phyloP scores from a whole-genome alignment of 2,113 vertebrate species.

The Melanostigma gelatinosum region DNA sequence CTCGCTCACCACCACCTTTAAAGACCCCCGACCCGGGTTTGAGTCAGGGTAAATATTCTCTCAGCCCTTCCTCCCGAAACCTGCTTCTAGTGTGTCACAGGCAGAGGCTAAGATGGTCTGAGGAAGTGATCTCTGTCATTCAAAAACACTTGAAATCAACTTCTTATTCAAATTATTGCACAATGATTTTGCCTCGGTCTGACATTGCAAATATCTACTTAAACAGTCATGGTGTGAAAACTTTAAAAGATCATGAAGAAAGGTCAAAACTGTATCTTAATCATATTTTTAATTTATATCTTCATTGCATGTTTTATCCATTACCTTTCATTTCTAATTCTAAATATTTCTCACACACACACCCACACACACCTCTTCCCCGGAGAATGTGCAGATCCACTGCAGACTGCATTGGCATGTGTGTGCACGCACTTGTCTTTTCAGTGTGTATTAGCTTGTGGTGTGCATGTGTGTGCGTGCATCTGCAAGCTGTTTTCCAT shows the following conservation, averaged over 20 bases:
- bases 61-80: constrained; percentile 35
- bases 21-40: constrained; percentile 96
- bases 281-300: neutral
- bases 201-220: constrained; percentile 2
- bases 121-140: neutral
- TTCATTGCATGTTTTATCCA: constrained; percentile 17
- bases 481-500: constrained; percentile 36
- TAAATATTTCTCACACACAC: neutral
- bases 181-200: neutral
- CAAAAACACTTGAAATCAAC: neutral
- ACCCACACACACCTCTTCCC: constrained; percentile 21
- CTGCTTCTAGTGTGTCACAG: constrained; percentile 14
- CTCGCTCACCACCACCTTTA: constrained; percentile 97
- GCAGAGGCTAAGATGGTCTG: constrained; percentile 25
- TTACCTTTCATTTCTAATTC: constrained; percentile 25
- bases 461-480: constrained; percentile 4
- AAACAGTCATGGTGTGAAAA: neutral
- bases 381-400: constrained; percentile 62
- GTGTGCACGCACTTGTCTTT: constrained; percentile 13
- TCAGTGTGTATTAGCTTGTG: constrained; percentile 30
- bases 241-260: neutral
- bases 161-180: neutral
- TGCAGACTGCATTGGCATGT: constrained; percentile 45
- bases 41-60: constrained; percentile 92
- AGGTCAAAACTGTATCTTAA: neutral